phyloP scores from a whole-genome alignment of 2,888 invertebrate species.

The Helobdella robusta region DNA sequence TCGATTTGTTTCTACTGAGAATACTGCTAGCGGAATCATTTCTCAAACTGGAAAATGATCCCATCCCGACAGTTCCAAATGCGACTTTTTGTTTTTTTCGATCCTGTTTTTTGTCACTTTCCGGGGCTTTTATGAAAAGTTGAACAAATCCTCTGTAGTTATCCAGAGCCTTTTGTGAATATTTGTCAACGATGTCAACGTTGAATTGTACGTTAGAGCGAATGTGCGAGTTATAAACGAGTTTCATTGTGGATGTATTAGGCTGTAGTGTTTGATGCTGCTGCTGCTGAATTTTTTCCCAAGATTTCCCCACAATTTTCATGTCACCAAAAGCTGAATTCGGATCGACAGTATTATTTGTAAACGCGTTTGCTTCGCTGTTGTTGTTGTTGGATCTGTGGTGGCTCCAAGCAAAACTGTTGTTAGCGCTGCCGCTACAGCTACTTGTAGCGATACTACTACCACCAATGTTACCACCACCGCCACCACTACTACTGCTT shows the following conservation, averaged over 20 bases:
- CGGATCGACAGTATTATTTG: too few species aligned
- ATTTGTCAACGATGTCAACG: constrained; percentile 40
- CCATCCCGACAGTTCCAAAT: too few species aligned
- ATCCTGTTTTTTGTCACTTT: neutral
- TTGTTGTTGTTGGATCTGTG: too few species aligned
- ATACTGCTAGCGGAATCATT: too few species aligned
- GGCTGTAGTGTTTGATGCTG: neutral
- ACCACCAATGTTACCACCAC: too few species aligned
- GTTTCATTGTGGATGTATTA: constrained; percentile 29
- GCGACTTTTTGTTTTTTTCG: neutral
- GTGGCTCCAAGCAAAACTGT: too few species aligned
- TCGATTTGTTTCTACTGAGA: too few species aligned
- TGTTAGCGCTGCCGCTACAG: neutral
- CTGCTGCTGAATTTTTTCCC: neutral
- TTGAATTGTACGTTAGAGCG: constrained; percentile 36
- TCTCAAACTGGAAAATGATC: too few species aligned
- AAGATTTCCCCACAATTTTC: neutral
- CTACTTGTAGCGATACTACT: neutral
- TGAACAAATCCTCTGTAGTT: constrained; percentile 44
- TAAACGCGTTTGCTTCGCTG: too few species aligned
- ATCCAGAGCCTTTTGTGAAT: constrained; percentile 43
- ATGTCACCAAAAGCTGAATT: neutral
- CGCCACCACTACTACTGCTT: too few species aligned
- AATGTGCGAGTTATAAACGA: constrained; percentile 42
- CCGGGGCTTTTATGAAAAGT: constrained; percentile 36